These are phyloP conservation scores for Stichodactyla mertensii DNA, from an alignment of 64 coral and sea anemone species.

Conservation along the genomic window DNA sequence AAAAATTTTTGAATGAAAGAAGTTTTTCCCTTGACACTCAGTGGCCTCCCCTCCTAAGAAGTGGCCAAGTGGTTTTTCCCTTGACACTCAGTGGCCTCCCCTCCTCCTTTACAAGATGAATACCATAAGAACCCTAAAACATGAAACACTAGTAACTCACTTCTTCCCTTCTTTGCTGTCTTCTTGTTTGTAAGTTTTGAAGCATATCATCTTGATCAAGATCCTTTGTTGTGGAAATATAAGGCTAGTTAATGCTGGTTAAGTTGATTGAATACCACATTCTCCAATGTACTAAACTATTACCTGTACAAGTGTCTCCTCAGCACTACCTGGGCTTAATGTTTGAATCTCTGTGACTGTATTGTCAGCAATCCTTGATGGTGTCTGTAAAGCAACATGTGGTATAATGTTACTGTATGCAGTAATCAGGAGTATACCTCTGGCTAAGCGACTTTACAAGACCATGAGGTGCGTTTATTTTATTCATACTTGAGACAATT, in stretches of 20 bases:
- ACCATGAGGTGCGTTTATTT: no score
- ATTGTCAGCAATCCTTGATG: conserved; percentile 1
- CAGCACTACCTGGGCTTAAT: conserved; percentile 27
- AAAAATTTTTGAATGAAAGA: no score
- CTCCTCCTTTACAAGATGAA: no score
- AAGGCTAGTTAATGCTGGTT: background rate
- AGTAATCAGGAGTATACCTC: no score
- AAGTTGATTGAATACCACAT: no score
- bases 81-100: no score
- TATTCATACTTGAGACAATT: no score
- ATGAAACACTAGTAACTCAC: conserved; percentile 3
- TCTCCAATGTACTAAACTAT: background rate
- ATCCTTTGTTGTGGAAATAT: conserved; percentile 34
- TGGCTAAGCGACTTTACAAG: no score
- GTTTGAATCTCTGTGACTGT: conserved; percentile 39
- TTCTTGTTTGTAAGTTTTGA: conserved; percentile 71
- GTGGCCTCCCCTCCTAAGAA: no score
- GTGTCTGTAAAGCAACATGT: background rate
- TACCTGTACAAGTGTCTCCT: conserved; percentile 45
- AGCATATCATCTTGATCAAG: conserved; percentile 68
- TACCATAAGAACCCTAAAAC: no score
- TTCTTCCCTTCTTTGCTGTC: conserved; percentile 83
- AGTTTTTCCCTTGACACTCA: no score
- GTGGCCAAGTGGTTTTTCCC: no score
- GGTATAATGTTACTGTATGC: background rate